Evolutionary conservation across 2,888 invertebrate genomes (phyloP).

Genomic region (Lasioglossum villosulum): DNA sequence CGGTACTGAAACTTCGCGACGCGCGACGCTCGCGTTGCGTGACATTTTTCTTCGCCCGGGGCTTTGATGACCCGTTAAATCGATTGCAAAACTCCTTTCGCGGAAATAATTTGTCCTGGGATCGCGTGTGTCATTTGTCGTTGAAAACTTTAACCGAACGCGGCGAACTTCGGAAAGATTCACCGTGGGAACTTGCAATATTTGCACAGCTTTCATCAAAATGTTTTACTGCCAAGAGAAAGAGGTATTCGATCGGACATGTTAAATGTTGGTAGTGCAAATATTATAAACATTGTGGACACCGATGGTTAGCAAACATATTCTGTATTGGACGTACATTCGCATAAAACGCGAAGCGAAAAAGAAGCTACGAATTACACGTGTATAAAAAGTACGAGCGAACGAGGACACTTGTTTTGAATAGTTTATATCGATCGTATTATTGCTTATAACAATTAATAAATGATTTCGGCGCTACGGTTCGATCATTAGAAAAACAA

Average conservation of each 20-base stretch:
- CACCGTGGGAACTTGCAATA: background rate
- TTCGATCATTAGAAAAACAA: too few species aligned
- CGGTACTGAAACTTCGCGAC: slow-evolving; percentile 42
- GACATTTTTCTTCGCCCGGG: background rate
- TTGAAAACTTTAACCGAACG: background rate
- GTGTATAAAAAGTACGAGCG: too few species aligned
- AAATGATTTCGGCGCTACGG: too few species aligned
- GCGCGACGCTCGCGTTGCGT: slow-evolving; percentile 15
- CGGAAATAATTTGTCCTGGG: slow-evolving; percentile 25
- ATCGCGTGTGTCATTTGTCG: background rate
- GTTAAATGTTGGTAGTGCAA: background rate
- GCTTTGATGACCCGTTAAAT: slow-evolving; percentile 16
- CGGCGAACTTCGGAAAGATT: background rate
- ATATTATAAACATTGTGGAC: background rate
- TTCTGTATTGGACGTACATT: background rate
- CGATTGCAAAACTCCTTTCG: slow-evolving; percentile 32
- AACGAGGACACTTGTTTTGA: too few species aligned
- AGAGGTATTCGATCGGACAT: background rate
- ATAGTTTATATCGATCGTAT: too few species aligned
- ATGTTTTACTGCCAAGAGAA: background rate
- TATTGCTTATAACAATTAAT: too few species aligned
- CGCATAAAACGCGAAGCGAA: background rate
- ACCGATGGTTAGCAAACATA: background rate
- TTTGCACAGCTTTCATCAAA: background rate
- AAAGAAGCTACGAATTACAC: background rate